phyloP scores from a whole-genome alignment of 2,888 invertebrate species.

The Atrina japonica region DNA sequence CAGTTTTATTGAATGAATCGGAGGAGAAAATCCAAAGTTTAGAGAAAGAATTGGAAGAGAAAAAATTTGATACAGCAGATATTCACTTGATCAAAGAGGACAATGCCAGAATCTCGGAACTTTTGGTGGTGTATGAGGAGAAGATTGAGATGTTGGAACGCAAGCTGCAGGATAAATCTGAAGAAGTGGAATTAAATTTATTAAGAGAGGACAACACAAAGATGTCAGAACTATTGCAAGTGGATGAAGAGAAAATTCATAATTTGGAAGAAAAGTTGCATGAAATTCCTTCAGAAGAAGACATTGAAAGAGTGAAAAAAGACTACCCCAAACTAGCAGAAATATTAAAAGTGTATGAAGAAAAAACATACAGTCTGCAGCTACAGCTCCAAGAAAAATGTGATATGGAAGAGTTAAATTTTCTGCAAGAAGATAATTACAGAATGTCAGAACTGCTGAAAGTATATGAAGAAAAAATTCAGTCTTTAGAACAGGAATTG shows the following conservation, averaged over 20 bases:
- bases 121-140: background rate
- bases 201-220: conserved; percentile 4
- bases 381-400: conserved; percentile 3
- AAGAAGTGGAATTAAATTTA: conserved; percentile 1
- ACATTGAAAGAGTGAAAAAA: background rate
- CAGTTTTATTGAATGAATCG: conserved; percentile 12
- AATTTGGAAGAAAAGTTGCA: conserved; percentile 16
- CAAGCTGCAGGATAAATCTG: background rate
- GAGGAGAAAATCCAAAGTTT: conserved; percentile 23
- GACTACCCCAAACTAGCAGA: conserved; percentile 17
- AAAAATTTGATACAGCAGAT: background rate
- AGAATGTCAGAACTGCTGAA: conserved; percentile 7
- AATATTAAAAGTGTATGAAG: conserved; percentile 24
- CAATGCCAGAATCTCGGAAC: conserved; percentile 6
- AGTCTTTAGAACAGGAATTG: background rate
- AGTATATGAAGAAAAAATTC: conserved; percentile 10
- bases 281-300: too few relatives aligned
- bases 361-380: background rate
- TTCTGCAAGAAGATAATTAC: conserved; percentile 6
- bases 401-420: conserved; percentile 9
- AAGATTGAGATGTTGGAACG: conserved; percentile 2
- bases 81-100: conserved; percentile 6
- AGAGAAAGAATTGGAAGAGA: conserved; percentile 17
- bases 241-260: conserved; percentile 12
- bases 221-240: background rate